Evolutionary conservation across 2,113 vertebrate species (phyloP).

Genomic region (Hepsetus odoe): DNA sequence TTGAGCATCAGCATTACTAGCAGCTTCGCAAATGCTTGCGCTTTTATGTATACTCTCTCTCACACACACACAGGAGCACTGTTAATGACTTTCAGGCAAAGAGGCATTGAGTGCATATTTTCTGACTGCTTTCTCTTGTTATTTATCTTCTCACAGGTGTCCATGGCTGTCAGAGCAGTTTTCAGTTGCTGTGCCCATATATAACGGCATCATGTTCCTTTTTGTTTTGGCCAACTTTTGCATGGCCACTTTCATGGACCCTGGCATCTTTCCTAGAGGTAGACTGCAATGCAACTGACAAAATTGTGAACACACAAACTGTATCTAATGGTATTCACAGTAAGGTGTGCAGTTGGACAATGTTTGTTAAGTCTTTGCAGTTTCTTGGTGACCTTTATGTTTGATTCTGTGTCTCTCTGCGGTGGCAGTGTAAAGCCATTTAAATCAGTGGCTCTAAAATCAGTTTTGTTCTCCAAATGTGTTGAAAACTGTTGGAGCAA

Average conservation of each 20-base stretch:
- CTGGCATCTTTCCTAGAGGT: constrained; percentile 97
- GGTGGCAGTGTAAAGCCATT: not conserved
- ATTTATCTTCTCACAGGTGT: constrained; percentile 75
- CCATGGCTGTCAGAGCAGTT: constrained; percentile 89
- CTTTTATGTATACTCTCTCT: not conserved
- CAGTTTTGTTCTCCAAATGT: not conserved
- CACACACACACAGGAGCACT: not conserved
- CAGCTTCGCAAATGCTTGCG: not conserved
- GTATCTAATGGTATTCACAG: too few relatives aligned
- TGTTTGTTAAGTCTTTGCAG: too few relatives aligned
- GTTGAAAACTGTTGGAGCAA: too few relatives aligned
- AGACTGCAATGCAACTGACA: constrained; percentile 40
- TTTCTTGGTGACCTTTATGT: too few relatives aligned
- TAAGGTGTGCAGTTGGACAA: too few relatives aligned
- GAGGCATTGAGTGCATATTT: not conserved
- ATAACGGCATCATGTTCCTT: constrained; percentile 93
- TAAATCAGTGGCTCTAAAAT: not conserved
- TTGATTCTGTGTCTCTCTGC: too few relatives aligned
- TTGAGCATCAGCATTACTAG: constrained; percentile 2
- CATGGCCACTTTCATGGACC: constrained; percentile 99
- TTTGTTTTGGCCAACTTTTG: constrained; percentile 98
- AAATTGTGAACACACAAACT: not conserved
- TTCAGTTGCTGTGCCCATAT: constrained; percentile 88
- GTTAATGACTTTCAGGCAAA: not conserved
- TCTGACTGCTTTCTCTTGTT: not conserved